These are phyloP conservation scores for Listronotus oregonensis DNA, from an alignment of 1,140 invertebrate species.

Conservation along the genomic window DNA sequence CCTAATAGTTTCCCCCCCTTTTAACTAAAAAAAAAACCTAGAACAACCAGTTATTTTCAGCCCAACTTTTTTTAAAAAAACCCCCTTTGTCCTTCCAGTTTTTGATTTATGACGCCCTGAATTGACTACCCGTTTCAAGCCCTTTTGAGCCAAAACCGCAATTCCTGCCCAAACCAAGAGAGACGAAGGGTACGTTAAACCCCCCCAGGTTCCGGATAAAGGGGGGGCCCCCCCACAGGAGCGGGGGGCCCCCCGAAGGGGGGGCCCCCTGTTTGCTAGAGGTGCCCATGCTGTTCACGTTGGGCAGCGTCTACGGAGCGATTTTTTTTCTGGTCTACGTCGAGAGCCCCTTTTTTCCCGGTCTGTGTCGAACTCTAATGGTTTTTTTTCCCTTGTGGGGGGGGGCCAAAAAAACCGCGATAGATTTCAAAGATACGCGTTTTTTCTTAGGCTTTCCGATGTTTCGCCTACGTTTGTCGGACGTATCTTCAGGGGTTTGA, in stretches of 20 bases:
- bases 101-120: slow-evolving; percentile 70
- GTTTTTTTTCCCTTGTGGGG: too few species aligned
- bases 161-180: slow-evolving; percentile 48
- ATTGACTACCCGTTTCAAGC: slow-evolving; percentile 51
- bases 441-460: too few species aligned
- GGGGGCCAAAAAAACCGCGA: too few species aligned
- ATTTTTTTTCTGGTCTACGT: slow-evolving; percentile 69
- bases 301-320: slow-evolving; percentile 69
- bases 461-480: too few species aligned
- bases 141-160: slow-evolving; percentile 49
- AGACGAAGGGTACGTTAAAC: slow-evolving; percentile 9
- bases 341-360: slow-evolving; percentile 52
- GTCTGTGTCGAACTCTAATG: too few species aligned
- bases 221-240: background rate
- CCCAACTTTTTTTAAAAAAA: too few species aligned
- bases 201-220: slow-evolving; percentile 17
- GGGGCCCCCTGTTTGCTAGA: slow-evolving; percentile 57
- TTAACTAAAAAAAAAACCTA: background rate
- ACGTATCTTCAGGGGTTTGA: too few species aligned
- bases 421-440: too few species aligned
- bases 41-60: too few species aligned
- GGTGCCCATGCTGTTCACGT: slow-evolving; percentile 65
- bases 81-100: slow-evolving; percentile 52
- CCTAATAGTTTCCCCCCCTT: too few species aligned
- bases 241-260: slow-evolving; percentile 40